These are phyloP conservation scores for Julus scandinavius DNA, from an alignment of 2,888 invertebrate genomes.

Conservation along the genomic window DNA sequence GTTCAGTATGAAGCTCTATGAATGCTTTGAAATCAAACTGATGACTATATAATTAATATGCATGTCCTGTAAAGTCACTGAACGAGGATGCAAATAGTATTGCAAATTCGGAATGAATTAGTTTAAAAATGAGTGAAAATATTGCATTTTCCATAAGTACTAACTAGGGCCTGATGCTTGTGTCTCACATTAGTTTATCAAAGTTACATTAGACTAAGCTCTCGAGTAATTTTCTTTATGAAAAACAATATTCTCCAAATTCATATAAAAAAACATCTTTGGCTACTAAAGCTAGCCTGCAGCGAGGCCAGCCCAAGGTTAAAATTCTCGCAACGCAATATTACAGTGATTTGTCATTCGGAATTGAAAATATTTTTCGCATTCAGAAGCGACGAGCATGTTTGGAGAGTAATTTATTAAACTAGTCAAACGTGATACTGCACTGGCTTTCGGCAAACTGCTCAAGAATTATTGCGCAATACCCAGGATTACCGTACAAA, in stretches of 20 bases:
- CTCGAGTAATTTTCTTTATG: not conserved
- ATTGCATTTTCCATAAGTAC: no score
- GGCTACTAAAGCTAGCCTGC: not conserved
- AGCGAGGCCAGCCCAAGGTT: conserved; percentile 15
- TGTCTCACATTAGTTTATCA: not conserved
- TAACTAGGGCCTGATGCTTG: no score
- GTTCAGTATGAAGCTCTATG: no score
- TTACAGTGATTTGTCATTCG: not conserved
- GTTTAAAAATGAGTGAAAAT: no score
- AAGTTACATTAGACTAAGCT: not conserved
- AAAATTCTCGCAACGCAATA: not conserved
- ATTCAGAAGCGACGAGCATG: not conserved
- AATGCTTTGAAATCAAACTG: no score
- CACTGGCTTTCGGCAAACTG: not conserved
- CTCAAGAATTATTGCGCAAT: not conserved
- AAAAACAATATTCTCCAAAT: not conserved
- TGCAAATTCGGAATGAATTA: no score
- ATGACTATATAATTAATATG: no score
- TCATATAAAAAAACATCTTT: not conserved
- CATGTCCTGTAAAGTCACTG: no score
- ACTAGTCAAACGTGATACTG: not conserved
- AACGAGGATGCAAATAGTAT: no score
- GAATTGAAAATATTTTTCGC: not conserved
- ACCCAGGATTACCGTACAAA: not conserved
- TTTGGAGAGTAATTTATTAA: conserved; percentile 27